Percentiles rank a stretch among this genome's conserved stretches.
Evolutionary conservation across 2,113 vertebrate species (phyloP).

Genomic region (Mustelus asterias): DNA sequence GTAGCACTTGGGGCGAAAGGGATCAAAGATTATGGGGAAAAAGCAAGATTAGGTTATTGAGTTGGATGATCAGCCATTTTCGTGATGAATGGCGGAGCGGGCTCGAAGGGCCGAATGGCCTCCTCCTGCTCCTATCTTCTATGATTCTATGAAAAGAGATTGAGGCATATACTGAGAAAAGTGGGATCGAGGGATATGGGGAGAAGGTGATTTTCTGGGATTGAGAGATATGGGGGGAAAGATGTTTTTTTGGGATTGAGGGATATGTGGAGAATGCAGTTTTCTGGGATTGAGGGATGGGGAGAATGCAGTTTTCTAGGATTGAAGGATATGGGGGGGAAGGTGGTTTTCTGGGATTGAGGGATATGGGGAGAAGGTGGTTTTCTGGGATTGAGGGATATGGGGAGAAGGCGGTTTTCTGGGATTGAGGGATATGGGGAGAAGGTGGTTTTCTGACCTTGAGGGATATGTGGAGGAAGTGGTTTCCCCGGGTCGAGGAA

Average conservation of each 20-base stretch:
- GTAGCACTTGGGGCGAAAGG: too few species aligned
- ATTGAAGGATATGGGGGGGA: neutral
- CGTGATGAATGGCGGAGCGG: too few species aligned
- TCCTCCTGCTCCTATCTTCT: too few species aligned
- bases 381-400: neutral
- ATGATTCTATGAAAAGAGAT: neutral
- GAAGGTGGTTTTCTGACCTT: neutral
- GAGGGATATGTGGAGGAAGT: neutral
- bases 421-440: neutral
- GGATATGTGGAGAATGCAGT: neutral
- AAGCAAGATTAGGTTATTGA: too few species aligned
- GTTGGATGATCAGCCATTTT: too few species aligned
- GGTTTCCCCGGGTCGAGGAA: neutral
- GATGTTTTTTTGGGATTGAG: neutral
- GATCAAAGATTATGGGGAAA: too few species aligned
- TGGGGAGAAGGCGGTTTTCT: neutral
- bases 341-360: neutral
- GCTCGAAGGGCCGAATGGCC: too few species aligned
- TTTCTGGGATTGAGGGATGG: neutral
- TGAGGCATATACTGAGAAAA: neutral
- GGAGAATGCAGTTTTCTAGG: neutral
- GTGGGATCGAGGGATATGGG: neutral
- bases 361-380: neutral
- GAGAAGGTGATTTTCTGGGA: neutral
- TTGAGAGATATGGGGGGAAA: neutral